phyloP scores from a whole-genome alignment of 2,113 vertebrate genomes.

The Leptocoma aspasia region DNA sequence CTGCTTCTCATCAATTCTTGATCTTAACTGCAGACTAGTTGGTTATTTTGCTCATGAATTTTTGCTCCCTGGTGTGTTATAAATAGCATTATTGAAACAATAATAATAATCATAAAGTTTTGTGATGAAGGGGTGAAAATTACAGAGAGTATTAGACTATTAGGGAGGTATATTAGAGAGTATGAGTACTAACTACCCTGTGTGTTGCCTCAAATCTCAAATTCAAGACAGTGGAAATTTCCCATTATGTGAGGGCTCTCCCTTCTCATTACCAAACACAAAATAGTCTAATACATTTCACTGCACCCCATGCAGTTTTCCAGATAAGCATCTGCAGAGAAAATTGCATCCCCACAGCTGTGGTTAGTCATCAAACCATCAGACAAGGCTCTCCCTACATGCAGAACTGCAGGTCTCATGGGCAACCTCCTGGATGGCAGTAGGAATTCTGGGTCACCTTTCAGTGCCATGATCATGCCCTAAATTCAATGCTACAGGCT shows the following conservation, averaged over 20 bases:
- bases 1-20: slow-evolving; percentile 54
- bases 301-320: not conserved
- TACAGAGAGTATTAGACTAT: slow-evolving; percentile 6
- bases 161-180: not conserved
- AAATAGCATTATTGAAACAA: slow-evolving; percentile 51
- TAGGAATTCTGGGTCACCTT: not conserved
- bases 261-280: slow-evolving; percentile 29
- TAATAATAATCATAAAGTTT: slow-evolving; percentile 46
- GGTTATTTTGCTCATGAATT: slow-evolving; percentile 28
- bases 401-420: rapidly evolving
- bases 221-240: slow-evolving; percentile 40
- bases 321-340: slow-evolving; percentile 38
- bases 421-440: not conserved
- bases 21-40: slow-evolving; percentile 30
- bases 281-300: slow-evolving; percentile 5
- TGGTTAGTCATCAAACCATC: slow-evolving; percentile 9
- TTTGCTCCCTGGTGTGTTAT: slow-evolving; percentile 33
- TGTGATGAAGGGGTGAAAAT: slow-evolving; percentile 28
- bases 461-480: not conserved
- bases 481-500: not conserved
- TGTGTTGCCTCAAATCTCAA: slow-evolving; percentile 39
- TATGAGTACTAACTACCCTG: not conserved
- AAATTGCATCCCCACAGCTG: slow-evolving; percentile 32
- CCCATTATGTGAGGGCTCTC: slow-evolving; percentile 9
- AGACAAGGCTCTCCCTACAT: rapidly evolving